Conservation (phyloP, 2,888 invertebrate species). For the Formica aserva region DNA sequence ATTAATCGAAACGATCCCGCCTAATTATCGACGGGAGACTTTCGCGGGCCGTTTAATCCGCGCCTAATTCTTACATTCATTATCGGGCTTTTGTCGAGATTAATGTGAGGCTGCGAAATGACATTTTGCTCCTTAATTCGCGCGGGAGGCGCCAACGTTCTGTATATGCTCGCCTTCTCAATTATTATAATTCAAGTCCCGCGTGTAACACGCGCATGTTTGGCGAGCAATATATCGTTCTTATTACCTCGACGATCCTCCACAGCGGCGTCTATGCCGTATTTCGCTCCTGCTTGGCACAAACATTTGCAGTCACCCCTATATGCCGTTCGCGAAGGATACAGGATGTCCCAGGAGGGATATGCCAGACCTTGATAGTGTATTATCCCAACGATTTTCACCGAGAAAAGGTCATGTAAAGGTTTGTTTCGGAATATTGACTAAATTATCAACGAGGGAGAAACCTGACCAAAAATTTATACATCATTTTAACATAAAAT, state of each 20-base stretch:
- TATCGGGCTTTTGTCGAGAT: not conserved
- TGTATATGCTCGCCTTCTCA: slow-evolving; percentile 43
- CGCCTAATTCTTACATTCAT: slow-evolving; percentile 21
- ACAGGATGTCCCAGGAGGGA: slow-evolving; percentile 42
- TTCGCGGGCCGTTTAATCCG: slow-evolving; percentile 2
- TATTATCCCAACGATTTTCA: slow-evolving; percentile 48
- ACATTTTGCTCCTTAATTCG: slow-evolving; percentile 38
- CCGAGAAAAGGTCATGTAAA: slow-evolving; percentile 35
- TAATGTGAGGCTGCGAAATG: slow-evolving; percentile 5
- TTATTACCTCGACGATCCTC: slow-evolving; percentile 48
- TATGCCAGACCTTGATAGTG: slow-evolving; percentile 43
- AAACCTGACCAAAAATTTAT: slow-evolving; percentile 23
- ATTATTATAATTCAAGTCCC: slow-evolving; percentile 50
- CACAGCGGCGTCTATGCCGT: slow-evolving; percentile 17
- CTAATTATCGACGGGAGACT: slow-evolving; percentile 7
- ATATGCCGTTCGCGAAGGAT: slow-evolving; percentile 54
- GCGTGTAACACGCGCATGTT: slow-evolving; percentile 32
- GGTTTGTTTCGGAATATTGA: slow-evolving; percentile 33
- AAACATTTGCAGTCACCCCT: slow-evolving; percentile 60
- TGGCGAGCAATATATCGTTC: slow-evolving; percentile 55
- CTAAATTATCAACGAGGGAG: slow-evolving; percentile 4
- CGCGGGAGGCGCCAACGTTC: slow-evolving; percentile 16
- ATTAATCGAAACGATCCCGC: slow-evolving; percentile 25
- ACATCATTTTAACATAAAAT: not conserved
- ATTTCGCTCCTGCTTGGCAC: slow-evolving; percentile 54